Base-by-base conservation (phyloP, 2,797 vertebrate species). In the Etheostoma perlongum region DNA sequence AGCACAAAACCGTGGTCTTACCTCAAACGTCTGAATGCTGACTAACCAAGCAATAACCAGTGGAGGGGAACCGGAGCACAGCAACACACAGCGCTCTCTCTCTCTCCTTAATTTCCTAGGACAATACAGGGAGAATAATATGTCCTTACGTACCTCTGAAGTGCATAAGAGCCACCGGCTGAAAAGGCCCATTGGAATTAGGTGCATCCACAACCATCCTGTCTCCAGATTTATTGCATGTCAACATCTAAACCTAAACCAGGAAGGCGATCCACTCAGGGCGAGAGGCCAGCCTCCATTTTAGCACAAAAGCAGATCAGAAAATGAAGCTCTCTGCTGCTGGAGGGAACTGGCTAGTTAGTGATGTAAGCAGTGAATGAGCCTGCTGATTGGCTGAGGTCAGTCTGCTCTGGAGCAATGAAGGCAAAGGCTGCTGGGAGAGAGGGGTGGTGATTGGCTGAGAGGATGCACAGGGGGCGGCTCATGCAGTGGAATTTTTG, bases 181-280 rank as follows among this genome's bases (percentile, higher is more conserved):
- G 98, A 92, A 98, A 99, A 27, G 97, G 97, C 95, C 97, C 97
- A 57, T 97, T 99, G 93, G 97, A 96, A 91, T 94, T 97, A 64
- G 97, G 96, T 93, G 97, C 96, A 87, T 99, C 97, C 93, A 99
- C 95, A 89, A 99, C 97, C 98, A 99, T 99, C 95, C 95, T 98
- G 96, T 95, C 96, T 95, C 95, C 96, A 85, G 96, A 88, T 92
- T 95, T 96, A 95, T 96, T 96, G 97, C 98, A 98, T 99, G 96
- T 97, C 97, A 97, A 97, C 97, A 98, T 98, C 93, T 94, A 97
- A 95, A 92, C 94, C 89, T 95, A 91, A 92, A 91, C 95, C 94
- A 91, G 95, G 94, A 94, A 92, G 94, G 95, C 95, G 85, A 85
- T 93, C 95, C 88, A 90, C 93, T 98, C 94, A 98, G 92, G 97